Evolutionary conservation across 2,113 vertebrate species (phyloP), one percentile per base, ranked within the genome.

Genomic region (Tachycineta bicolor): DNA sequence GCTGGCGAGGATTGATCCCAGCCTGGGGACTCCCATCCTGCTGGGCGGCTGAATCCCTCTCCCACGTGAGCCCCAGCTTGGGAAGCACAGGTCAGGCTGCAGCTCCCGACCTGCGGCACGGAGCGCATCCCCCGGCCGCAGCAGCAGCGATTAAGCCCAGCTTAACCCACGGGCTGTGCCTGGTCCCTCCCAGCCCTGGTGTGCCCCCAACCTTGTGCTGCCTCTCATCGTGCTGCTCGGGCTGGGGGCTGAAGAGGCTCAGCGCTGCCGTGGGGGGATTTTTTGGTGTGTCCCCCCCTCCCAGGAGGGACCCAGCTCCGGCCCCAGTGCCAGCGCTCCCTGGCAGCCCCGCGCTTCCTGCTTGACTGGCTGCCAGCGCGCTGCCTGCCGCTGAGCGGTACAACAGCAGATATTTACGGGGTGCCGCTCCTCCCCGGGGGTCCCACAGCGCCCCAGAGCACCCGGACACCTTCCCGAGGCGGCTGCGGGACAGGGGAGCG

Each of bases 191-290:
- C 52, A 15, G 39, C 58, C 49, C 58, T 1, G 37, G 5, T 28
- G n/a, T 31, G 63, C 41, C 76, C 83, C 50, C 37, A 43, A 2
- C 11, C 23, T 25, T 8, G 18, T 0, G 8, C 34, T 24, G 44
- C 0, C 28, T 12, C 49, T 8, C 11, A 0, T 44, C 8, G 6
- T 7, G 44, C 55, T 11, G 31, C 1, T 39, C 44, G 10, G 52
- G 22, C 43, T 0, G 1, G 75, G 14, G 23, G 33, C 16, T 44
- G 60, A 15, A 15, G 26, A 11, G 85, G 1, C 0, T 16, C 12
- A 2, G 34, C 22, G 67, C 17, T 1, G 13, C 1, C 16, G 34
- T 8, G 11, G 23, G 10, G 14, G 75, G 7, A 41, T 49, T 5
- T 49, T n/a, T n/a, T n/a, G n/a, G 24, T 29, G 59, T n/a, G 17